Evolutionary conservation across 92 coral and sea anemone genomes (phyloP).

Genomic region (Ricordea florida): DNA sequence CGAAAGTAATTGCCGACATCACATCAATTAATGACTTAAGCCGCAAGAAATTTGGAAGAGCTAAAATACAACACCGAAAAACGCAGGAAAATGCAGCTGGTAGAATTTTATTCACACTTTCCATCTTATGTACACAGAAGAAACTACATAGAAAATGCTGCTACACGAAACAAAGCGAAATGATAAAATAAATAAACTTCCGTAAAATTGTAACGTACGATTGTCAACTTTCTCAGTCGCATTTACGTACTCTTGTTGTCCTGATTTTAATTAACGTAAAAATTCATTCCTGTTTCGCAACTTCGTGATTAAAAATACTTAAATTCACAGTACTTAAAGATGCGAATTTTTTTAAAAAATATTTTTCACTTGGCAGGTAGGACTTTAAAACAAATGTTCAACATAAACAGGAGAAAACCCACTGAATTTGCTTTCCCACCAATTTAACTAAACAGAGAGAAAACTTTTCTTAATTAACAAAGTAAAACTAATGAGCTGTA

Average conservation of each 20-base stretch:
- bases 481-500: neutral
- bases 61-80: neutral
- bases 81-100: neutral
- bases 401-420: too few species aligned
- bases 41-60: neutral
- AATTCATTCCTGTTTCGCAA: neutral
- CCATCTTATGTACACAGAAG: slow-evolving; percentile 9
- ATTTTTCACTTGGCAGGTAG: neutral
- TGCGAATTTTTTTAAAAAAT: too few species aligned
- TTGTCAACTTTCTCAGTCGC: neutral
- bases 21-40: too few species aligned
- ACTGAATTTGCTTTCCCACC: too few species aligned
- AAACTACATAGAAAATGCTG: neutral
- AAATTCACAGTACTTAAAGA: too few species aligned
- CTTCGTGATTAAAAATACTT: too few species aligned
- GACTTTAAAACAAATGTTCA: neutral
- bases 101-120: slow-evolving; percentile 30
- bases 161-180: neutral
- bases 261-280: neutral
- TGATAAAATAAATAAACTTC: slow-evolving; percentile 11
- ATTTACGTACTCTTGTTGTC: neutral
- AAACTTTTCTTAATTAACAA: neutral
- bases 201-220: slow-evolving; percentile 1
- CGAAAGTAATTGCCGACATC: slow-evolving; percentile 8
- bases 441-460: too few species aligned